Evolutionary conservation across 2,113 vertebrate genomes (phyloP), one percentile per base, ranked within the genome.

Genomic region (Esox niger): DNA sequence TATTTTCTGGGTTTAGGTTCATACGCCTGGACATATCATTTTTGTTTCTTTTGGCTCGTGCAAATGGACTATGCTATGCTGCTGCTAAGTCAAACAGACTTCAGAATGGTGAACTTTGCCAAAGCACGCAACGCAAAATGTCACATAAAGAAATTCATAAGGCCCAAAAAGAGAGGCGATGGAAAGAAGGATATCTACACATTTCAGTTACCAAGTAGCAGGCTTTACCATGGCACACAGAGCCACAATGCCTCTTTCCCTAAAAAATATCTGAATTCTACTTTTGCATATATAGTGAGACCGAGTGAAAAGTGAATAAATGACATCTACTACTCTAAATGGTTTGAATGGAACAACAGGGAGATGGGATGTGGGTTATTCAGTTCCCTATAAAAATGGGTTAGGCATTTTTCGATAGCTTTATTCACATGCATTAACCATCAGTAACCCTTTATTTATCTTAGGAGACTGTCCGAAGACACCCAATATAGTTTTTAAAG

Each of bases 1-100:
- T 84, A 90, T 89, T 89, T 79, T 73, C 73, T 60, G 80, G 80
- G 71, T 83, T 79, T 84, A 70, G 38, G 70, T 83, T 84, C 69
- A 77, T 82, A 87, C 73, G 82, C 81, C 85, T 75, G 79, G 79
- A 87, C 76, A 68, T 89, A 89, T 89, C 84, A 13, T 71, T 79
- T 90, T 90, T 90, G 84, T 90, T 91, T 88, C 79, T 88, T 79
- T 90, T 92, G 88, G 88, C 88, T 76, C 6, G 2, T 43, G 32
- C 57, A 75, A 31, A 75, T 68, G 77, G 85, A 75, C 79, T 80
- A 76, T 84, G 84, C 83, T 86, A 79, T 80, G 84, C 85, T 79
- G 88, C 83, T 75, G 84, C 84, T 87, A 84, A 90, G 81, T 85
- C 84, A 90, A 91, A 90, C 87, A 90, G 86, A 84, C 79, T 84